Conservation (phyloP, 2,113 vertebrate species). For the Balaenoptera acutorostrata region DNA sequence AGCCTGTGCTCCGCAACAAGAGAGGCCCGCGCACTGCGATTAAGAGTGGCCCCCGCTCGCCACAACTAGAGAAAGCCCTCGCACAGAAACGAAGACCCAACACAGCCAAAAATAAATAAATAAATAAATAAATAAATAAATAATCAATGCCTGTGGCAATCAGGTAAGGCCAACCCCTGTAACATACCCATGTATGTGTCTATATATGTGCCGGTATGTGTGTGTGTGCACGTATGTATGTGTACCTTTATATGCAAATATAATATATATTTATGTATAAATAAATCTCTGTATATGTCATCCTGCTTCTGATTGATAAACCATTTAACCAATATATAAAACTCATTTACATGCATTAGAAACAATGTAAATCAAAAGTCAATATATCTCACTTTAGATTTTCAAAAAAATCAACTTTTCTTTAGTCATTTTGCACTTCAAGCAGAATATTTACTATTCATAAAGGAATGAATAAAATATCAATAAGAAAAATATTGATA, state of each 20-base stretch:
- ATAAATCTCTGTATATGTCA: neutral
- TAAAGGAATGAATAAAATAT: neutral
- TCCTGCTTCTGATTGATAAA: neutral
- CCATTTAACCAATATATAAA: neutral
- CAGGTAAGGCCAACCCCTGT: neutral
- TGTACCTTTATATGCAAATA: neutral
- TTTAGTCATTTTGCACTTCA: neutral
- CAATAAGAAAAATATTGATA: neutral
- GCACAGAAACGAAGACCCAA: too few relatives aligned
- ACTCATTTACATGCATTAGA: neutral
- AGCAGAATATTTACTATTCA: neutral
- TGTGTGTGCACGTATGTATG: rapidly evolving
- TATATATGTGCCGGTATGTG: neutral
- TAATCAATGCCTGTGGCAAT: neutral
- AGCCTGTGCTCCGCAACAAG: too few relatives aligned
- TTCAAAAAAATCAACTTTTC: neutral
- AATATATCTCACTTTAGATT: neutral
- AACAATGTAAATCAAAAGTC: neutral
- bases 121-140: neutral
- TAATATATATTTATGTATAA: neutral
- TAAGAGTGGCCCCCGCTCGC: too few relatives aligned
- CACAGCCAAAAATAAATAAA: too few relatives aligned
- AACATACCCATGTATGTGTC: neutral
- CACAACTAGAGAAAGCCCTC: too few relatives aligned
- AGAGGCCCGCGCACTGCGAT: too few relatives aligned